Evolutionary conservation across 92 coral and sea anemone genomes (phyloP).

Genomic region (Palythoa heliodiscus): DNA sequence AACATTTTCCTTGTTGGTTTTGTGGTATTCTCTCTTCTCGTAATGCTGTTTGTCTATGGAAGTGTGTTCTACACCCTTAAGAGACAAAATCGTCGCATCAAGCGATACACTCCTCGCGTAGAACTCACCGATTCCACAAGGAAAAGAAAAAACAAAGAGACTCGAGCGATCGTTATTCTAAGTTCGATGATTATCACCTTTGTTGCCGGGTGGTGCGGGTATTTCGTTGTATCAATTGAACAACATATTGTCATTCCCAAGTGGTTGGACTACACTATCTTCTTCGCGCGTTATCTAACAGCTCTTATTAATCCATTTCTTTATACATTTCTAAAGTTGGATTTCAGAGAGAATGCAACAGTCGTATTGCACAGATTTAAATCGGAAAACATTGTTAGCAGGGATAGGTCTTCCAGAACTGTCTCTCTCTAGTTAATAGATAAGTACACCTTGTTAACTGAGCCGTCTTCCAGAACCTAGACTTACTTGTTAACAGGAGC

Average conservation of each 20-base stretch:
- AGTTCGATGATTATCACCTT: conserved; percentile 55
- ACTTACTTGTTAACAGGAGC: background rate
- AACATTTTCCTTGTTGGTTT: conserved; percentile 22
- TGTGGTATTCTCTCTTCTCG: conserved; percentile 39
- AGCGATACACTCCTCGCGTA: conserved; percentile 46
- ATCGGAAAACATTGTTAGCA: background rate
- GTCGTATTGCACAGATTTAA: conserved; percentile 1
- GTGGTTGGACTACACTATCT: conserved; percentile 38
- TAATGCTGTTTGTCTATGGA: conserved; percentile 45
- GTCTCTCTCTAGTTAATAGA: background rate
- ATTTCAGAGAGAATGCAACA: conserved; percentile 51
- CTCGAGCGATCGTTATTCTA: conserved; percentile 50
- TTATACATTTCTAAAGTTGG: conserved; percentile 57
- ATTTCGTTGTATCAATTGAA: conserved; percentile 41
- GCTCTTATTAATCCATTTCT: conserved; percentile 57
- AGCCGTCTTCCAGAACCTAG: background rate
- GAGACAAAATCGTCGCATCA: conserved; percentile 46
- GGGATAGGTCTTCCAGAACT: conserved; percentile 6
- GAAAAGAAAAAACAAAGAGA: conserved; percentile 43
- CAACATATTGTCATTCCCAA: conserved; percentile 33
- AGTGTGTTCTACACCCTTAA: conserved; percentile 46
- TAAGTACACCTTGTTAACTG: too few relatives aligned
- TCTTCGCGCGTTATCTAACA: conserved; percentile 53
- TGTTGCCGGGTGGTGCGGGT: conserved; percentile 55
- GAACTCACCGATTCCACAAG: conserved; percentile 44